A percentile compares a stretch with the other conserved stretches of the same genome.
Conservation (phyloP, 1,140 invertebrate species). For the Theocolax elegans region DNA sequence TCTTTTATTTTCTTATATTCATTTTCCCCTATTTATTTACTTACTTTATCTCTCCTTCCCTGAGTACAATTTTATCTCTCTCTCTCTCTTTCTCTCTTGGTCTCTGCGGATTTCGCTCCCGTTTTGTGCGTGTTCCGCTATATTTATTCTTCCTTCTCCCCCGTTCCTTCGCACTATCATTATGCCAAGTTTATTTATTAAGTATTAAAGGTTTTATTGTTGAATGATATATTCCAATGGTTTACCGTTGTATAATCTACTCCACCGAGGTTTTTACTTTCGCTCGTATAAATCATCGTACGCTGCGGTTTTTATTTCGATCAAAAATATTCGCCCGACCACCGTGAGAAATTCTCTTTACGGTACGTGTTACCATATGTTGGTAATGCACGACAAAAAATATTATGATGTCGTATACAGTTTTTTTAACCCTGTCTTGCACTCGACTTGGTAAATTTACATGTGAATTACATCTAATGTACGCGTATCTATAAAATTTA, state of each 20-base stretch:
- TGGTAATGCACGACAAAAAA: not conserved
- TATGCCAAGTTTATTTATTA: constrained; percentile 2
- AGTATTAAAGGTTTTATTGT: not conserved
- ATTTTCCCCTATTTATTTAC: constrained; percentile 42
- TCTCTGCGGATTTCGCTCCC: not conserved
- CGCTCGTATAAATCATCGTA: not conserved
- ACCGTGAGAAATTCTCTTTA: too few species aligned
- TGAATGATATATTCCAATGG: too few species aligned
- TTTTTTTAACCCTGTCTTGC: constrained; percentile 11
- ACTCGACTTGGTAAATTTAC: constrained; percentile 6
- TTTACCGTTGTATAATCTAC: too few species aligned
- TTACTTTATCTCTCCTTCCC: constrained; percentile 11
- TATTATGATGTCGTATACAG: too few species aligned
- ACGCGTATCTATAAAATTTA: too few species aligned
- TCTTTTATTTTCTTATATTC: constrained; percentile 22
- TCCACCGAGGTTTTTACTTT: too few species aligned
- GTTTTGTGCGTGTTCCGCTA: not conserved
- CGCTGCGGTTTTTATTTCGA: too few species aligned
- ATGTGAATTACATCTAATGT: constrained; percentile 32
- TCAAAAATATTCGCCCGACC: too few species aligned
- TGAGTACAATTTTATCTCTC: not conserved
- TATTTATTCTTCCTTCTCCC: constrained; percentile 14
- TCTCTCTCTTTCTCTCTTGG: not conserved
- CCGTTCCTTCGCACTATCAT: not conserved
- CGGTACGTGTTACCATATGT: not conserved